Base-by-base conservation (phyloP, 2,797 vertebrate species). In the Yasuhikotakia modesta region DNA sequence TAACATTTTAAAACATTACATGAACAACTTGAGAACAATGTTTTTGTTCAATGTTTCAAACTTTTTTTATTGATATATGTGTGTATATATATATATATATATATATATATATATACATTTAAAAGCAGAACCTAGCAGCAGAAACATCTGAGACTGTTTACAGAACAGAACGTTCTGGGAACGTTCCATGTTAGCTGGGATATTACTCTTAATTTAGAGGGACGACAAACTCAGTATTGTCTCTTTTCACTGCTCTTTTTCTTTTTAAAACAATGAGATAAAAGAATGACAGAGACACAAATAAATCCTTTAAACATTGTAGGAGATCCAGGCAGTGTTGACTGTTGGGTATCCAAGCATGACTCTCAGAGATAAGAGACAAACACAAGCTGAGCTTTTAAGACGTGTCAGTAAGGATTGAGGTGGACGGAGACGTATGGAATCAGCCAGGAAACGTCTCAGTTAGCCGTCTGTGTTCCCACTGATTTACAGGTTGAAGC, bases 401-500 rank as follows among this genome's bases (percentile, higher is more conserved):
- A 48, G 16, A 3, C 14, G 6, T 2, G 4, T 63, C 32, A 21
- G 50, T 27, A 19, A n/a, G 14, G 2, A 24, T 43, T 24, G 24
- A 43, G 63, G 35, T 69, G 30, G 43, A 72, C 46, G 4, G 63
- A 72, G 64, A 58, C 67, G 58, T 69, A 70, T 63, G 66, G 46
- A 45, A 8, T 5, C 60, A 5, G 50, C 50, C 24, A 11, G 48
- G 16, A 72, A 50, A 55, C 55, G 45, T 73, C 27, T 61, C 17
- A 30, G 43, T 78, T 50, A 30, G 43, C 19, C 1, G 32, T 24
- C 21, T 60, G 12, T 52, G 12, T 52, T 81, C 60, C 48, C 43
- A 71, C 70, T 27, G 53, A 68, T 71, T 60, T 67, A 67, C 55
- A 68, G 66, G 55, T 60, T 78, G 35, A 61, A 22, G 14, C 32